Evolutionary conservation across 2,888 invertebrate genomes (phyloP).

Genomic region (Cerceris ruficornis): DNA sequence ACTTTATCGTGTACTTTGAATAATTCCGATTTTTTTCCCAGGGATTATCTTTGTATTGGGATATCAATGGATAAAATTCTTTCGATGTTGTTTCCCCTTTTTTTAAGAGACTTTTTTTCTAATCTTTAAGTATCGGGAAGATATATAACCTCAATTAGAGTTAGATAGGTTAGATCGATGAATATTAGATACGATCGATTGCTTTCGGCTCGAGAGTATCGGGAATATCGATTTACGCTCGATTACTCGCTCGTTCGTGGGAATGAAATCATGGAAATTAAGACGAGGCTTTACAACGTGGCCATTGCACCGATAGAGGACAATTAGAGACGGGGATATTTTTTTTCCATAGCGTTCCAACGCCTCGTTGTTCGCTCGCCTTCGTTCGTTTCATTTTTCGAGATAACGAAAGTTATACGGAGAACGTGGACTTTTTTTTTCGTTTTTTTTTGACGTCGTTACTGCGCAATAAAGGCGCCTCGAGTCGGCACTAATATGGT

Average conservation of each 20-base stretch:
- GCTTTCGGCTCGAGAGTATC: too few species aligned
- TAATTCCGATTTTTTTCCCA: too few species aligned
- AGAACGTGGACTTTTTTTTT: not conserved
- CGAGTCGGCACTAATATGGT: constrained; percentile 61
- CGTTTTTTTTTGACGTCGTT: constrained; percentile 34
- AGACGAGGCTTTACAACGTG: not conserved
- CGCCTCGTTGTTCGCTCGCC: too few species aligned
- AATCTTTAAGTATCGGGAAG: too few species aligned
- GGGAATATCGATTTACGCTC: too few species aligned
- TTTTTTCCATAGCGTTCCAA: not conserved
- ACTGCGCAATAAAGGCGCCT: constrained; percentile 63
- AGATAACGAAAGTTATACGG: constrained; percentile 21
- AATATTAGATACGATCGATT: too few species aligned
- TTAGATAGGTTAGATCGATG: too few species aligned
- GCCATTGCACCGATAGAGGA: not conserved
- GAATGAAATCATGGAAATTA: not conserved
- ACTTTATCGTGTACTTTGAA: not conserved
- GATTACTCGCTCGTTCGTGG: not conserved
- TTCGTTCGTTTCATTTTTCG: constrained; percentile 11
- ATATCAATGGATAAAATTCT: too few species aligned
- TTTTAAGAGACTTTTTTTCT: too few species aligned
- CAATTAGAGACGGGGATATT: not conserved
- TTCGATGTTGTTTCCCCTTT: too few species aligned
- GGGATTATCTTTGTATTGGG: not conserved
- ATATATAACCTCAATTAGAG: too few species aligned